Conservation (phyloP, 1,140 invertebrate genomes). For the Drosophila lacteicornis region DNA sequence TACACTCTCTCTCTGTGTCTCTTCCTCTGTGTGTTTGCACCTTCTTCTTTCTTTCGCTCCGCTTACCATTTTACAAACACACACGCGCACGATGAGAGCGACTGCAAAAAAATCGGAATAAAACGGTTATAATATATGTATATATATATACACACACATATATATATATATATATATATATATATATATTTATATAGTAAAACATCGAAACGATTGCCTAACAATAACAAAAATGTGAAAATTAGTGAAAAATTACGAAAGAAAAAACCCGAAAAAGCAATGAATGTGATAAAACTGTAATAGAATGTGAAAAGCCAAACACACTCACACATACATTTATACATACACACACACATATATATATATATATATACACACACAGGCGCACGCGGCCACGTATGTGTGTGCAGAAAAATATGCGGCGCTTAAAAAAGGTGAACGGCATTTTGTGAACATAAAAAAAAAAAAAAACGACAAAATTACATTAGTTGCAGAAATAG, state of each 20-base stretch:
- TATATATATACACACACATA: conserved; percentile 12
- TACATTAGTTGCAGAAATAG: conserved; percentile 17
- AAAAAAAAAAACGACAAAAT: conserved; percentile 21
- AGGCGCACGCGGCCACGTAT: conserved; percentile 62
- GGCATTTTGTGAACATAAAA: conserved; percentile 70
- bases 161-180: conserved; percentile 18
- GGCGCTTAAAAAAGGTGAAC: conserved; percentile 83
- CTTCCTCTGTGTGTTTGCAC: conserved; percentile 51
- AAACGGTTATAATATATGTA: conserved; percentile 47
- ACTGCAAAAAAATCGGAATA: conserved; percentile 50
- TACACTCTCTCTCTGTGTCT: conserved; percentile 31
- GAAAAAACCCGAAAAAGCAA: conserved; percentile 41
- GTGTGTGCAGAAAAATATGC: conserved; percentile 82
- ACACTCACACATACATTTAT: conserved; percentile 30
- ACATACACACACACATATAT: conserved; percentile 29
- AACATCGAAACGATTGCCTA: conserved; percentile 25
- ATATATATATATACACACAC: conserved; percentile 22
- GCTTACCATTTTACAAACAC: conserved; percentile 68
- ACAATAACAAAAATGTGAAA: conserved; percentile 36
- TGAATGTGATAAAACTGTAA: conserved; percentile 79
- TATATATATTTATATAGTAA: conserved; percentile 32
- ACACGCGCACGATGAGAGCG: conserved; percentile 72
- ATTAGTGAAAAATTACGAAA: conserved; percentile 32
- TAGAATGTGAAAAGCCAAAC: conserved; percentile 76
- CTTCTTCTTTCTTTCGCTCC: conserved; percentile 72